A percentile compares a stretch with the other conserved stretches of the same genome.
These are phyloP conservation scores for Isurus oxyrinchus DNA, from an alignment of 2,113 vertebrate genomes.

Conservation along the genomic window DNA sequence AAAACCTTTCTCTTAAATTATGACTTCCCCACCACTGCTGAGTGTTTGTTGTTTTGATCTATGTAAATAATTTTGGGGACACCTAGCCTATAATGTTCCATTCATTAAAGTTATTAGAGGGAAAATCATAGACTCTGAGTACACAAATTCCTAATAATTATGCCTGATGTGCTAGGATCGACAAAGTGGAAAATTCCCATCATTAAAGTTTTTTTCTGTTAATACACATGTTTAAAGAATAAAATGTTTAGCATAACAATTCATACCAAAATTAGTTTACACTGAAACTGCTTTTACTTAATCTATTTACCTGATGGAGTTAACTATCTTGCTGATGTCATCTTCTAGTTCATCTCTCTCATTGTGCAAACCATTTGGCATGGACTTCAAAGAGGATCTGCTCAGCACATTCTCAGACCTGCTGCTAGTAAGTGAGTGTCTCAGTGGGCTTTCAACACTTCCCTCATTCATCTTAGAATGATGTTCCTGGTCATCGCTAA, in stretches of 20 bases:
- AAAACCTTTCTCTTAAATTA: background rate
- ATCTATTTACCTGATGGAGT: slow-evolving; percentile 73
- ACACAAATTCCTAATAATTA: background rate
- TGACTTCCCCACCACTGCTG: background rate
- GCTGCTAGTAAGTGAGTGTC: slow-evolving; percentile 83
- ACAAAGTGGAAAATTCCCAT: background rate
- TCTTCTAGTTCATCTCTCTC: slow-evolving; percentile 57
- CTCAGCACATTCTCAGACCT: slow-evolving; percentile 88
- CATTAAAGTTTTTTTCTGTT: background rate
- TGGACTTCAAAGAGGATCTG: slow-evolving; percentile 64
- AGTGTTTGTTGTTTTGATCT: background rate
- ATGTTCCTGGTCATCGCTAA: slow-evolving; percentile 63
- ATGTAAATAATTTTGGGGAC: background rate
- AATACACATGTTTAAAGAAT: background rate
- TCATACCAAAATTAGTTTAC: background rate
- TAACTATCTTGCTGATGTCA: slow-evolving; percentile 66
- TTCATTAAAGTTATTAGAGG: background rate
- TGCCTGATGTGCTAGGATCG: background rate
- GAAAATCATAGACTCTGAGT: background rate
- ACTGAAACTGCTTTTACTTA: background rate
- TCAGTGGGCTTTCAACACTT: slow-evolving; percentile 72
- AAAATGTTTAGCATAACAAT: background rate
- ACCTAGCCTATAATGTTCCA: background rate
- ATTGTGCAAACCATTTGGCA: slow-evolving; percentile 80
- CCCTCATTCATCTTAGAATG: slow-evolving; percentile 48